Percentiles rank a stretch among this genome's conserved stretches.
These are phyloP conservation scores for Artibeus lituratus DNA, from an alignment of 2,797 vertebrate genomes.

Conservation along the genomic window DNA sequence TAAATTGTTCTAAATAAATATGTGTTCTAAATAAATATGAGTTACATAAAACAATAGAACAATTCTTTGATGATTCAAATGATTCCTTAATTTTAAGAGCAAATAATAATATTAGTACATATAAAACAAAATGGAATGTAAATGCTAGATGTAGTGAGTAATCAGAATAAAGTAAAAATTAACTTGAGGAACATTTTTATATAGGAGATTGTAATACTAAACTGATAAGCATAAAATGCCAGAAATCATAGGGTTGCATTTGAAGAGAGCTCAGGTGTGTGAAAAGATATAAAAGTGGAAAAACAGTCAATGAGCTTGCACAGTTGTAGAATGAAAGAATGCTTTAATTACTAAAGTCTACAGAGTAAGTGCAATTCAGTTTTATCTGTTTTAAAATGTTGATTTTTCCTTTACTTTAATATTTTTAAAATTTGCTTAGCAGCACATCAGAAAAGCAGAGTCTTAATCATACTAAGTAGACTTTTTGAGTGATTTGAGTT, in stretches of 20 bases:
- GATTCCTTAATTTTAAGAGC: background rate
- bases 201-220: background rate
- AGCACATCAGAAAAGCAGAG: background rate
- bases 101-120: background rate
- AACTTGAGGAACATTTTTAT: background rate
- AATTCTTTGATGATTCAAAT: background rate
- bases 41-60: background rate
- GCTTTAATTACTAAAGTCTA: background rate
- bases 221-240: background rate
- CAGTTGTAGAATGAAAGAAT: background rate
- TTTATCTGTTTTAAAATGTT: background rate
- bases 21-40: conserved; percentile 28
- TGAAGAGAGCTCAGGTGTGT: background rate
- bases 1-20: background rate
- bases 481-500: background rate
- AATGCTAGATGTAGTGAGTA: background rate
- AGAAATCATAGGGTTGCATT: background rate
- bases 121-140: background rate
- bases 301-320: background rate
- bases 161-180: background rate
- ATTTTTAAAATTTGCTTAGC: background rate
- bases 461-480: background rate
- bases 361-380: background rate
- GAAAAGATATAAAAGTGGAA: background rate
- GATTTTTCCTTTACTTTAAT: background rate